A percentile compares a stretch with the other conserved stretches of the same genome.
Conservation (phyloP, 2,113 vertebrate species). For the Nematolebias whitei region DNA sequence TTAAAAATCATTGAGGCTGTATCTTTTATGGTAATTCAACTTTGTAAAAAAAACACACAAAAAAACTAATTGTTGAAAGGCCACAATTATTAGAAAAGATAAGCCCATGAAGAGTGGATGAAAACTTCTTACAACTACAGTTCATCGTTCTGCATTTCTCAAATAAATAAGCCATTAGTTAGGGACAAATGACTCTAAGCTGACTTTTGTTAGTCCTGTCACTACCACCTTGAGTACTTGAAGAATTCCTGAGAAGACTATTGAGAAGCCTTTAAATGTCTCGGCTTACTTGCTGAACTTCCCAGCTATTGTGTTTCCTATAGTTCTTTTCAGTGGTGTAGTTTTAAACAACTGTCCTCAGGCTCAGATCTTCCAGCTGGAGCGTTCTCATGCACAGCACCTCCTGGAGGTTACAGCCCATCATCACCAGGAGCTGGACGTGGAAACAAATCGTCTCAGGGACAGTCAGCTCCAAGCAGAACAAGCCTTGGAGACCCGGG, state of each 20-base stretch:
- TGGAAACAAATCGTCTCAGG: constrained; percentile 64
- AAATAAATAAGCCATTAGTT: not conserved
- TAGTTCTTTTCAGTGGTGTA: constrained; percentile 4
- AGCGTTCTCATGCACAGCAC: constrained; percentile 73
- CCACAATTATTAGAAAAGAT: no score
- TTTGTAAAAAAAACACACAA: no score
- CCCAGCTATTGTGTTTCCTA: not conserved
- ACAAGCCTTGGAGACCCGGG: constrained; percentile 65
- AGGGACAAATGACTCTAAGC: no score
- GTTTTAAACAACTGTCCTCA: constrained; percentile 48
- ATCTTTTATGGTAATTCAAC: no score
- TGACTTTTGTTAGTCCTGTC: no score
- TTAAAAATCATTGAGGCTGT: no score
- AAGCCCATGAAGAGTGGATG: no score
- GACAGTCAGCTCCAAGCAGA: constrained; percentile 73
- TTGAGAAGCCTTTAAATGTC: not conserved
- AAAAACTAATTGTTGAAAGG: no score
- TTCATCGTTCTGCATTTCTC: not conserved
- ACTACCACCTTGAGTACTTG: no score
- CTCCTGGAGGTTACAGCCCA: constrained; percentile 75
- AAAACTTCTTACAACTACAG: no score
- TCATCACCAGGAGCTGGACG: constrained; percentile 76
- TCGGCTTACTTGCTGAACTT: not conserved
- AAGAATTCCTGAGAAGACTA: no score
- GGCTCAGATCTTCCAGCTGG: constrained; percentile 73